Conservation (phyloP, 2,888 invertebrate genomes). For the Nephrotoma flavescens region DNA sequence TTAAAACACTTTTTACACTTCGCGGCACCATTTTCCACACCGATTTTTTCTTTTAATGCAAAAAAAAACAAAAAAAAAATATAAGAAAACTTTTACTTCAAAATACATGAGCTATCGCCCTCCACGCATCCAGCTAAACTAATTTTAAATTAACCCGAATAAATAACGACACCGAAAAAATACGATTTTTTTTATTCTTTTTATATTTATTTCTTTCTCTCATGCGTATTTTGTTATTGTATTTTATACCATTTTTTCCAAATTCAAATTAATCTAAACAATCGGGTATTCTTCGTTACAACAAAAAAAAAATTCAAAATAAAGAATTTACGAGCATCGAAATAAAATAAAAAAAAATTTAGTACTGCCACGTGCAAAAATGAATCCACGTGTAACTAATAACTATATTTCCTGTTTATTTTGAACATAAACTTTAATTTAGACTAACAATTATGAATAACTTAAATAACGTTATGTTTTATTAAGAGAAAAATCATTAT, state of each 20-base stretch:
- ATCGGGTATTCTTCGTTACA: neutral
- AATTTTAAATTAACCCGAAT: neutral
- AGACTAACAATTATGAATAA: neutral
- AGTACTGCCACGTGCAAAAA: neutral
- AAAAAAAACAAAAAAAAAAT: neutral
- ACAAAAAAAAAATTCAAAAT: neutral
- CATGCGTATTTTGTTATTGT: neutral
- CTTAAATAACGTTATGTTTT: neutral
- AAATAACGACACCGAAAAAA: neutral
- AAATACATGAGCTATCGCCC: neutral
- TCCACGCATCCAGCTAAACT: neutral
- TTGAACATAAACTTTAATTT: neutral
- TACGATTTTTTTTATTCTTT: neutral
- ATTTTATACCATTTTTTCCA: neutral
- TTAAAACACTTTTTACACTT: neutral
- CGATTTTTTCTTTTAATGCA: neutral
- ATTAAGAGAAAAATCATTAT: neutral
- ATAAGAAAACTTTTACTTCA: neutral
- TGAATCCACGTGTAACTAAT: neutral
- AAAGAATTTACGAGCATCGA: neutral
- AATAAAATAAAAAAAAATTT: neutral
- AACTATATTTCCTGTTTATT: neutral
- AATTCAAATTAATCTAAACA: neutral
- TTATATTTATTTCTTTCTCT: neutral
- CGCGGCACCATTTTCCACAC: neutral